phyloP scores from a whole-genome alignment of 2,888 invertebrate species.

The Meiosimyza platycephala region DNA sequence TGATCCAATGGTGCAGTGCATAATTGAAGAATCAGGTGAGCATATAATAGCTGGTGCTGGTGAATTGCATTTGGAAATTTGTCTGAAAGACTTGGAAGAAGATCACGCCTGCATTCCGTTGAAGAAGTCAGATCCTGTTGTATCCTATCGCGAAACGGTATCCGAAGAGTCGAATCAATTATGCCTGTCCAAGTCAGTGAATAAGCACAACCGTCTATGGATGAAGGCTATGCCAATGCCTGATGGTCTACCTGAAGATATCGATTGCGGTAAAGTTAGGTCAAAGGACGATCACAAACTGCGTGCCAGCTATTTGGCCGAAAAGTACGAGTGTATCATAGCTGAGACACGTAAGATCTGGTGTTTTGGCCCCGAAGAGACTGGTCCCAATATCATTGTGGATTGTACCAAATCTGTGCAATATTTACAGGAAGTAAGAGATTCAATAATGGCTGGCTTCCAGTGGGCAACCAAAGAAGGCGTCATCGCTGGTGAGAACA shows the following conservation, averaged over 20 bases:
- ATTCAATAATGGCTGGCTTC: slow-evolving; percentile 98
- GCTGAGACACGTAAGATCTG: slow-evolving; percentile 99
- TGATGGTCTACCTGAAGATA: slow-evolving; percentile 96
- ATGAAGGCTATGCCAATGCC: slow-evolving; percentile 97
- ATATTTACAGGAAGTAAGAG: slow-evolving; percentile 99
- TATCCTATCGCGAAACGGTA: slow-evolving; percentile 98
- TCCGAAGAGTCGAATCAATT: slow-evolving; percentile 91
- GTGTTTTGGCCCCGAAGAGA: slow-evolving; percentile 99
- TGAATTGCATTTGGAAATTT: slow-evolving; percentile 99
- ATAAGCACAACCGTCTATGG: slow-evolving; percentile 99
- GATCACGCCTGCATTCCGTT: slow-evolving; percentile 99
- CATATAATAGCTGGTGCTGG: slow-evolving; percentile 99
- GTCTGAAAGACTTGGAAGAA: slow-evolving; percentile 98
- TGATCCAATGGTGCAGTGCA: slow-evolving; percentile 99
- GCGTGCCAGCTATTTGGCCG: slow-evolving; percentile 92
- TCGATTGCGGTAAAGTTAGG: slow-evolving; percentile 94
- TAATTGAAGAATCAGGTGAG: slow-evolving; percentile 99
- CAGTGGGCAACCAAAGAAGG: slow-evolving; percentile 99
- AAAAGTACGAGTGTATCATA: slow-evolving; percentile 96
- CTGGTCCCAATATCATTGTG: slow-evolving; percentile 95
- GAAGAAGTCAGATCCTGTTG: slow-evolving; percentile 99
- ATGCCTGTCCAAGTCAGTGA: slow-evolving; percentile 99
- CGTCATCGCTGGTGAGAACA: slow-evolving; percentile 97
- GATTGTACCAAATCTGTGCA: slow-evolving; percentile 99
- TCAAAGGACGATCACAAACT: slow-evolving; percentile 97